Evolutionary conservation across 2,797 vertebrate species (phyloP).

Genomic region (Argentina silus): DNA sequence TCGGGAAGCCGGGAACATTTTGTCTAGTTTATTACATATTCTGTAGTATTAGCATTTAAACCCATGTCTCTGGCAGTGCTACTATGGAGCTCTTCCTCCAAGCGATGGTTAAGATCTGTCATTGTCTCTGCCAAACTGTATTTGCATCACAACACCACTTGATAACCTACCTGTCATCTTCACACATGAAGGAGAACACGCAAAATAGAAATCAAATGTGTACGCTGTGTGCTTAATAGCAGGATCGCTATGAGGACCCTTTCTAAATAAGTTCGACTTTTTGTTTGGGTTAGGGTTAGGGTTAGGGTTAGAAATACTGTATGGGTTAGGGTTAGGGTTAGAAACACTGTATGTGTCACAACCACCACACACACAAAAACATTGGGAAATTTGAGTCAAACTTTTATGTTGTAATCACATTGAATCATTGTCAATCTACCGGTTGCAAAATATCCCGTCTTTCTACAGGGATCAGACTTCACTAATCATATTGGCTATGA

Average conservation of each 20-base stretch:
- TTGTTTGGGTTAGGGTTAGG: too few relatives aligned
- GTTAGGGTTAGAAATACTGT: too few relatives aligned
- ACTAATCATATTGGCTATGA: conserved; percentile 87
- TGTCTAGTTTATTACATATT: too few relatives aligned
- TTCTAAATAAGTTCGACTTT: neutral
- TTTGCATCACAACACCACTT: conserved; percentile 1
- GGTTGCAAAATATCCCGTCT: conserved; percentile 13
- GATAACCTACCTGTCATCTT: neutral
- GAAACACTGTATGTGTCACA: too few relatives aligned
- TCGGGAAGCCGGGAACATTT: too few relatives aligned
- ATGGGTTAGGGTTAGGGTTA: too few relatives aligned
- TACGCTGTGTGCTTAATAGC: too few relatives aligned
- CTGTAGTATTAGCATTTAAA: too few relatives aligned
- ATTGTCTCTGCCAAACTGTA: neutral
- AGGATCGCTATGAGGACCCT: neutral
- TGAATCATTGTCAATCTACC: neutral
- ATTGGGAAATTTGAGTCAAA: neutral
- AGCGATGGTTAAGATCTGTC: neutral
- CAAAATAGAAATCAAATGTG: conserved; percentile 13
- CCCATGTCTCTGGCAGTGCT: neutral
- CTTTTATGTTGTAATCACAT: conserved; percentile 15
- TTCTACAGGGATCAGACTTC: conserved; percentile 84
- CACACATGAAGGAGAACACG: neutral
- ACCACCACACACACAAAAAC: neutral
- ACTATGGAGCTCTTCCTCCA: neutral